A percentile compares a stretch with the other conserved stretches of the same genome.
Conservation (phyloP, 2,888 invertebrate species). For the Cephus sareptanus region DNA sequence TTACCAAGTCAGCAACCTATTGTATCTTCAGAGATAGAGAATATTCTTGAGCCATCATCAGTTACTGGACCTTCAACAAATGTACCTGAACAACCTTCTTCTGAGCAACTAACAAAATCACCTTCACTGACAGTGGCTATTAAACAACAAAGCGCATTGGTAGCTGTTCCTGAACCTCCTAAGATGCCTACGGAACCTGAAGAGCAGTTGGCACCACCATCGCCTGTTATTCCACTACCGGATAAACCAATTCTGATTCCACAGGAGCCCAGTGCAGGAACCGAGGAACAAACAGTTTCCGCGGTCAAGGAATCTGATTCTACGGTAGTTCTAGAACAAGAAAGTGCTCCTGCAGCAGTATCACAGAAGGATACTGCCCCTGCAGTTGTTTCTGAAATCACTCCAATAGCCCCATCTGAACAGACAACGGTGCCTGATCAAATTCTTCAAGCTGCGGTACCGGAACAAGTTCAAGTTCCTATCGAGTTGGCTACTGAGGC, state of each 20-base stretch:
- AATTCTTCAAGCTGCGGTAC: not conserved
- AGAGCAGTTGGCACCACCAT: not conserved
- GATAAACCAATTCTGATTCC: not conserved
- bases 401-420: slow-evolving; percentile 1
- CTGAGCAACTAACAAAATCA: not conserved
- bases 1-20: not conserved
- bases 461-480: not conserved
- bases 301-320: not conserved
- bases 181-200: not conserved
- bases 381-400: slow-evolving; percentile 8
- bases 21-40: not conserved
- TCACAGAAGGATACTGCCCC: slow-evolving; percentile 5
- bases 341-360: not conserved
- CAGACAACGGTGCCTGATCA: slow-evolving; percentile 11
- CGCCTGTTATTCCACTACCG: not conserved
- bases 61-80: not conserved
- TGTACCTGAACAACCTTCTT: not conserved
- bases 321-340: not conserved
- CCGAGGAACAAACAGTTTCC: not conserved
- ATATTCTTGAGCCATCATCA: not conserved
- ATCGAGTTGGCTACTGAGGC: not conserved
- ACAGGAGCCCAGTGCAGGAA: not conserved
- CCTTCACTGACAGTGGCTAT: not conserved
- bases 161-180: not conserved
- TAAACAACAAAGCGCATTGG: not conserved